phyloP scores from a whole-genome alignment of 2,797 vertebrate genomes.

The Petrocephalus sullivani region DNA sequence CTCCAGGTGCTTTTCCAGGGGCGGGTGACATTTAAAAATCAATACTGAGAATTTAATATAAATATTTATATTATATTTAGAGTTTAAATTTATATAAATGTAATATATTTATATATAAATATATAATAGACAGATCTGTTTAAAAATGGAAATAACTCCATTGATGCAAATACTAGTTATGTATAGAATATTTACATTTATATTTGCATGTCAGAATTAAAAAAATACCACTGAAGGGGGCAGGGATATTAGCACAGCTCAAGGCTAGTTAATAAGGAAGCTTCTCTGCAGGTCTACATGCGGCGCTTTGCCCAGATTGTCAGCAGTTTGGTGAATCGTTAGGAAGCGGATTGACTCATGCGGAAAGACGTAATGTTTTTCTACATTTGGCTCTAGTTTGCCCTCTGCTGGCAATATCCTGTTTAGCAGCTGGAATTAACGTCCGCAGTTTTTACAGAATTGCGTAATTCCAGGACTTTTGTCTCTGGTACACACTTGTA shows the following conservation, averaged over 20 bases:
- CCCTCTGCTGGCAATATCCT: not conserved
- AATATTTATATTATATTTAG: no score
- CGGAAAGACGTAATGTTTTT: not conserved
- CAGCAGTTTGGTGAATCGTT: not conserved
- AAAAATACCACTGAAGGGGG: not conserved
- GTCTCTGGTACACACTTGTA: not conserved
- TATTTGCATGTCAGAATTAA: not conserved
- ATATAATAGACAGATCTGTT: not conserved
- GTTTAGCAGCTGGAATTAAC: not conserved
- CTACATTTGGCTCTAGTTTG: conserved; percentile 5
- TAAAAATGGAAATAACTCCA: not conserved
- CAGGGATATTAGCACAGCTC: not conserved
- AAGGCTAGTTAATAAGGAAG: not conserved
- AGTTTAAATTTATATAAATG: no score
- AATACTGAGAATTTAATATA: not conserved
- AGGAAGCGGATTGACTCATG: not conserved
- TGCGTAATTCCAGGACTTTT: not conserved
- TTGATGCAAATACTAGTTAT: not conserved
- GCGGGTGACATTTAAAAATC: not conserved
- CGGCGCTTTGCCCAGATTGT: not conserved
- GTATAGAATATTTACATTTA: not conserved
- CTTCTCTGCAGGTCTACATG: not conserved
- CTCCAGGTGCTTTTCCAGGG: not conserved
- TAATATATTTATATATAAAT: no score
- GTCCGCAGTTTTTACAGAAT: not conserved